Evolutionary conservation across 2,797 vertebrate species (phyloP).

Genomic region (Acanthurus leucopareius): DNA sequence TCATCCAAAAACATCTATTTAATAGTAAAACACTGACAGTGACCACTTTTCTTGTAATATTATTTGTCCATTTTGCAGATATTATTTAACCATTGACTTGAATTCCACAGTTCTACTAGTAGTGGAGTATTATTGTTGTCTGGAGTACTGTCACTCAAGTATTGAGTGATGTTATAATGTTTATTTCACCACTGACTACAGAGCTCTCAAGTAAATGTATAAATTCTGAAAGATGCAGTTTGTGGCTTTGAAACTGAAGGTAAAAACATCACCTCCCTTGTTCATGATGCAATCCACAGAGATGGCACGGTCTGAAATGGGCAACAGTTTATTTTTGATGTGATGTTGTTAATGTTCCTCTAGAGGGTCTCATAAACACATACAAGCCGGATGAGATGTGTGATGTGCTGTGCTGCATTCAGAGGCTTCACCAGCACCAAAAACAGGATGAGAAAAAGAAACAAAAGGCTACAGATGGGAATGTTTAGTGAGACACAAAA

Average conservation of each 20-base stretch:
- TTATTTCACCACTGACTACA: neutral
- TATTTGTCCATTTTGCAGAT: neutral
- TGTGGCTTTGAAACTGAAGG: neutral
- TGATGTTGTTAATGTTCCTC: constrained; percentile 52
- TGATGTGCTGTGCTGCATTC: neutral
- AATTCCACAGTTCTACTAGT: neutral
- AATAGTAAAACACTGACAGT: neutral
- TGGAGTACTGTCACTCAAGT: neutral
- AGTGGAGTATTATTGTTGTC: neutral
- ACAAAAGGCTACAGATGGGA: neutral
- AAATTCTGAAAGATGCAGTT: neutral
- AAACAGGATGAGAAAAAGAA: neutral
- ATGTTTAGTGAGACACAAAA: neutral
- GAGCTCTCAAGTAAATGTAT: neutral
- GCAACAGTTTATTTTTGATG: constrained; percentile 15
- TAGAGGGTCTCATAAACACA: constrained; percentile 71
- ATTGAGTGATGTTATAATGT: neutral
- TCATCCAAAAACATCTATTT: neutral
- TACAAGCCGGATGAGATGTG: neutral
- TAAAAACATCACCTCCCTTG: neutral
- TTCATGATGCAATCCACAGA: neutral
- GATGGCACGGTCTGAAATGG: neutral
- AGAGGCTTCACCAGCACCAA: neutral
- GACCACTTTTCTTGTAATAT: too few species aligned
- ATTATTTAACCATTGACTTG: neutral